Evolutionary conservation across 2,797 vertebrate genomes (phyloP).

Genomic region (Pyrocephalus nanus): DNA sequence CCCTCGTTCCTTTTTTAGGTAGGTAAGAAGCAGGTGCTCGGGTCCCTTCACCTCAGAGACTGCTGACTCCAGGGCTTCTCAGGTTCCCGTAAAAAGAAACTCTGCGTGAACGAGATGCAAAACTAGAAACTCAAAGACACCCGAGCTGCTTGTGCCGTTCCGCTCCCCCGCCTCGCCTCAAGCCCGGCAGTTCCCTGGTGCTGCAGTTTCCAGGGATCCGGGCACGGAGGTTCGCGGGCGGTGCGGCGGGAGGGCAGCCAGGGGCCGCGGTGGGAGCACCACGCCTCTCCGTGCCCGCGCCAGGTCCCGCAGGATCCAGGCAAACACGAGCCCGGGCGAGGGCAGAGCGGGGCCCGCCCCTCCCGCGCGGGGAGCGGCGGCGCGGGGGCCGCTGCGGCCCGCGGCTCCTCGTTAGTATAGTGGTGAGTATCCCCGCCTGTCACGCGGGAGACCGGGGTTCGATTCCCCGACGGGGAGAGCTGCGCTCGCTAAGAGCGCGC

Average conservation of each 20-base stretch:
- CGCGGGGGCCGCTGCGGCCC: too few relatives aligned
- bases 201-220: accelerated
- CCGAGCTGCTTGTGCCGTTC: background rate
- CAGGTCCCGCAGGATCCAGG: background rate
- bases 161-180: too few relatives aligned
- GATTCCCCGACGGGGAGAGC: constrained; percentile 63
- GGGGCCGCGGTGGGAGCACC: too few relatives aligned
- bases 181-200: accelerated
- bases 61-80: constrained; percentile 59
- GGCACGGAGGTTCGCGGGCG: accelerated
- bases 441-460: constrained; percentile 65
- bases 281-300: accelerated
- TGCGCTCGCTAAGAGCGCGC: background rate
- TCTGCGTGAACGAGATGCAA: background rate
- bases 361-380: background rate
- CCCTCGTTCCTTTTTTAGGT: constrained; percentile 67
- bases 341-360: background rate
- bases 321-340: too few relatives aligned
- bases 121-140: background rate
- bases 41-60: background rate
- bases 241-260: background rate
- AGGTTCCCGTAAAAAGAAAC: constrained; percentile 24
- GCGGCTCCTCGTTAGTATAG: background rate
- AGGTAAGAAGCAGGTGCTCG: constrained; percentile 66
- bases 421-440: constrained; percentile 64